These are phyloP conservation scores for Drosophila seguyi DNA, from an alignment of 1,140 invertebrate genomes.

Conservation along the genomic window DNA sequence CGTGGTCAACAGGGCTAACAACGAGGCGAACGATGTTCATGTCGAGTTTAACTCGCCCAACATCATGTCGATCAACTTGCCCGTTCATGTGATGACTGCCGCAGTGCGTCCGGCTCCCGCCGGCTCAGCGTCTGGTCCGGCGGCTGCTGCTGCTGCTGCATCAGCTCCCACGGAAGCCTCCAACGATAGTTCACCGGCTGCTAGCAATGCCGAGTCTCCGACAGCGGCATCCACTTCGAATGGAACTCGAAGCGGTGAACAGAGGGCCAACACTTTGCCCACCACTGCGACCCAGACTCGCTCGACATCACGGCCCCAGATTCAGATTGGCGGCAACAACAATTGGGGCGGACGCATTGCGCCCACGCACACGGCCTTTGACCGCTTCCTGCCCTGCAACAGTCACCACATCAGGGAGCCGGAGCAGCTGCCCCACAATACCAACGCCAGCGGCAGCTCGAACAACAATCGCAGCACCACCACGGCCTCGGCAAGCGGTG, in stretches of 20 bases:
- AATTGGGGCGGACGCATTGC: constrained; percentile 78
- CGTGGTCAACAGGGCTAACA: constrained; percentile 82
- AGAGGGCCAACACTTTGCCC: constrained; percentile 88
- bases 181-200: background rate
- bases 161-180: constrained; percentile 10
- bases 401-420: constrained; percentile 84
- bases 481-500: constrained; percentile 5
- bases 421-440: constrained; percentile 44
- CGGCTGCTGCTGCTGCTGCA: constrained; percentile 5
- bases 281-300: constrained; percentile 89
- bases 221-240: constrained; percentile 64
- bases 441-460: constrained; percentile 34
- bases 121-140: constrained; percentile 7
- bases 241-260: constrained; percentile 78
- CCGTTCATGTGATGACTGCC: constrained; percentile 82
- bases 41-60: constrained; percentile 78
- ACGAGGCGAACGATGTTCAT: constrained; percentile 65
- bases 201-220: constrained; percentile 24
- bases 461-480: constrained; percentile 21
- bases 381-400: constrained; percentile 84
- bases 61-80: constrained; percentile 79
- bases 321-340: constrained; percentile 86
- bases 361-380: constrained; percentile 82
- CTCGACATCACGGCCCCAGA: constrained; percentile 88
- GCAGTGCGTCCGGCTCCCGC: constrained; percentile 65